These are phyloP conservation scores for Exocentrus adspersus DNA, from an alignment of 2,888 invertebrate species.

Conservation along the genomic window DNA sequence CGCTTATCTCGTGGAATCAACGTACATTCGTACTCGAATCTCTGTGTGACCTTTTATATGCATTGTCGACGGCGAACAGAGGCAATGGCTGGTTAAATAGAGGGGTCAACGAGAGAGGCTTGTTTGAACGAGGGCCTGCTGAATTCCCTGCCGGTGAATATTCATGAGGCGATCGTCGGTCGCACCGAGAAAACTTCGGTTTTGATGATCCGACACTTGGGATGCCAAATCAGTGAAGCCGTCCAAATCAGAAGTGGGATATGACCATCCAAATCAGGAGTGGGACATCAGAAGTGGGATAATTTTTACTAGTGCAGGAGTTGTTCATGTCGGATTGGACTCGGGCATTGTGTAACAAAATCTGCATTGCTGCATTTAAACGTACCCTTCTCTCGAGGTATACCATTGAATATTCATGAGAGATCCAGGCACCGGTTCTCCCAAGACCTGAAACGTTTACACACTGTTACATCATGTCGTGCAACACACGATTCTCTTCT, in stretches of 20 bases:
- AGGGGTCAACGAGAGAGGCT: conserved; percentile 24
- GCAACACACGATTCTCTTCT: not conserved
- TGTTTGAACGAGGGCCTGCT: conserved; percentile 26
- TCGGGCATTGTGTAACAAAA: not conserved
- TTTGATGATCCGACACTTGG: no score
- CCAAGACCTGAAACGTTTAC: conserved; percentile 12
- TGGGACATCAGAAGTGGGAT: no score
- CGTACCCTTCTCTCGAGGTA: conserved; percentile 28
- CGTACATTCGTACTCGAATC: conserved; percentile 16
- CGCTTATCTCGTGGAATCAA: not conserved
- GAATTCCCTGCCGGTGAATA: conserved; percentile 35
- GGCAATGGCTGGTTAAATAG: conserved; percentile 29
- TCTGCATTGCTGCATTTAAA: not conserved
- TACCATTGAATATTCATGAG: conserved; percentile 41
- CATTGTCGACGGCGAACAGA: conserved; percentile 26
- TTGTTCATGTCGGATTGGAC: no score
- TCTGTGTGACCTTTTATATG: conserved; percentile 24
- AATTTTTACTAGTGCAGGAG: no score
- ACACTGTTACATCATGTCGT: conserved; percentile 16
- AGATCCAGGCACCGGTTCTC: conserved; percentile 16
- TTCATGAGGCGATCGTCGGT: conserved; percentile 34
- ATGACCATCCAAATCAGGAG: no score
- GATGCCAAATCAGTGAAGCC: no score
- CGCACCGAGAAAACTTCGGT: no score
- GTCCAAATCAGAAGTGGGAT: no score